Conservation (phyloP, 2,113 vertebrate genomes). For the Hystrix brachyura region DNA sequence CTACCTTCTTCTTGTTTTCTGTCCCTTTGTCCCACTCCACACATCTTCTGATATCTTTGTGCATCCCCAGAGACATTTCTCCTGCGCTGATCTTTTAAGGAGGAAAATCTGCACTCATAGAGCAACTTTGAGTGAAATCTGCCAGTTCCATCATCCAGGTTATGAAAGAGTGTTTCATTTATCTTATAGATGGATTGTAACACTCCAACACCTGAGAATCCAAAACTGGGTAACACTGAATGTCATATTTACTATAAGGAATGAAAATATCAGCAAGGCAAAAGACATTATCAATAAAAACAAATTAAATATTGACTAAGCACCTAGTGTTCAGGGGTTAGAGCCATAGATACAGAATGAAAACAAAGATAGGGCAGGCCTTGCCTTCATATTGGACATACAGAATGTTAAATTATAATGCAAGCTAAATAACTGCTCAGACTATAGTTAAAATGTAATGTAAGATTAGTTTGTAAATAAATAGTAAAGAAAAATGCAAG, state of each 20-base stretch:
- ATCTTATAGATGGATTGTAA: not conserved
- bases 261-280: conserved; percentile 27
- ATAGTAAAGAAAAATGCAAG: not conserved
- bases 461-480: conserved; percentile 43
- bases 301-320: conserved; percentile 59
- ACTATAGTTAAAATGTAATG: not conserved
- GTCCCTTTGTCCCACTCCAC: not conserved
- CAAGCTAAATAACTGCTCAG: not conserved
- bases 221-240: conserved; percentile 29
- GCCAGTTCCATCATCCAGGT: not conserved
- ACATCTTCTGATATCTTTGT: not conserved
- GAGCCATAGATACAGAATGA: not conserved
- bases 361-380: not conserved
- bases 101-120: not conserved
- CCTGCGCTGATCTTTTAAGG: not conserved
- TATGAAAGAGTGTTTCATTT: not conserved
- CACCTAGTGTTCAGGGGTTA: not conserved
- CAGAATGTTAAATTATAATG: not conserved
- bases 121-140: not conserved
- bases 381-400: not conserved
- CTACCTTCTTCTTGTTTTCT: not conserved
- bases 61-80: not conserved
- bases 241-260: conserved; percentile 33
- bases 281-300: conserved; percentile 54
- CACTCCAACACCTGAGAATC: not conserved